phyloP scores from a whole-genome alignment of 2,888 invertebrate genomes.

The Drosophila ezoana region DNA sequence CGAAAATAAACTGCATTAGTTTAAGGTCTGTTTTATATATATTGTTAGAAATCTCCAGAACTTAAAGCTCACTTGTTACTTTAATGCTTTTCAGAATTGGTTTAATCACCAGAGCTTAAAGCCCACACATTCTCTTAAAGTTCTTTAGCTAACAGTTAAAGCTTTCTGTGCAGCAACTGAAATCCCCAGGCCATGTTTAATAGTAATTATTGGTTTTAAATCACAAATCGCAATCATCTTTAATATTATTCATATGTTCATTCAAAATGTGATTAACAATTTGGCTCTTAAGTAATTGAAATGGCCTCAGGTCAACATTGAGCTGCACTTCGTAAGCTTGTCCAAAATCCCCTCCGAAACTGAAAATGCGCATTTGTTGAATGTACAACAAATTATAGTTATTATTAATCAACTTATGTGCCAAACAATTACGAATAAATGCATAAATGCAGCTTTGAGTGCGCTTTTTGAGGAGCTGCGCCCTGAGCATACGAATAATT shows the following conservation, averaged over 20 bases:
- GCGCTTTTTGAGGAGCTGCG: slow-evolving; percentile 25
- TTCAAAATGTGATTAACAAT: slow-evolving; percentile 4
- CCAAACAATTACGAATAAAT: slow-evolving; percentile 23
- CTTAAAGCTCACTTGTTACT: too few relatives aligned
- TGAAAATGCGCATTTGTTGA: neutral
- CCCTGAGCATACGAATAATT: slow-evolving; percentile 18
- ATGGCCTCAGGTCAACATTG: slow-evolving; percentile 3
- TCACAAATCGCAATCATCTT: neutral
- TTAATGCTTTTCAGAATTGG: too few relatives aligned
- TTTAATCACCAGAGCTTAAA: too few relatives aligned
- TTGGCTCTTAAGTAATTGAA: neutral
- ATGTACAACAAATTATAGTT: slow-evolving; percentile 10
- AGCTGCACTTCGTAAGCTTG: neutral
- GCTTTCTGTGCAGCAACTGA: neutral
- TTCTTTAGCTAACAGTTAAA: too few relatives aligned
- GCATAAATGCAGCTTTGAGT: slow-evolving; percentile 45
- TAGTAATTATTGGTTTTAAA: neutral
- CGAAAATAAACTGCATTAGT: too few relatives aligned
- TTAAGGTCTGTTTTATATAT: too few relatives aligned
- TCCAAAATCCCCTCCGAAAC: neutral
- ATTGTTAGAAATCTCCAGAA: too few relatives aligned
- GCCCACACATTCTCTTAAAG: too few relatives aligned
- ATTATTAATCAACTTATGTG: slow-evolving; percentile 26
- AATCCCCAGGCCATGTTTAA: neutral
- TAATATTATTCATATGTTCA: neutral